Base-by-base conservation (phyloP, 1,140 invertebrate genomes). In the Drosophila ercepeae region DNA sequence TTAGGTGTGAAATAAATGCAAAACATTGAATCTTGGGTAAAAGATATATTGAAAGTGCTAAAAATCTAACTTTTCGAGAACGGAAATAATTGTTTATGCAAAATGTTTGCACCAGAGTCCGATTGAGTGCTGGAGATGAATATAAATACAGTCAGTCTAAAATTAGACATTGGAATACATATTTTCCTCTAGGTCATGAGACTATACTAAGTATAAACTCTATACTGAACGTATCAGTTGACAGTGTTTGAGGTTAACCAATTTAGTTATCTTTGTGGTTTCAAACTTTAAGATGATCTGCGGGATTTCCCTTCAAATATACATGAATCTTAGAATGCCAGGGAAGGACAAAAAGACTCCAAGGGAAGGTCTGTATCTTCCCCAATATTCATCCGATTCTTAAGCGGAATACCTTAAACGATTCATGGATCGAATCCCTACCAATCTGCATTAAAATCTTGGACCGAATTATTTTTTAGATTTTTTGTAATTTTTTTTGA, bases 1-100 rank as follows among this genome's bases (percentile, higher is more conserved):
- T 13, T 86, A 81, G 72, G 81, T 86, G 81, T 59, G 81, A 86
- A 67, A 73, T 81, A 73, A 88, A 86, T 81, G 70, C 45, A 67
- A 63, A 55, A 60, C 68, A 84, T 42, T 19, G 19, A 61, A 64
- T 59, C 39, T 64, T 9, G 25, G 59, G 18, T 14, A 25, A 32
- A 42, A 71, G 60, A 72, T 50, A 63, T 57, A 57, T 34, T 50
- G 42, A 64, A 60, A 44, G 50, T 60, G 60, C 50, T 65, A 69
- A 83, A 70, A 49, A 34, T 46, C 18, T 25, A 57, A 55, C 27
- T 27, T 57, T 73, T 46, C 23, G 36, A 36, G 25, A 75, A 32
- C 78, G 81, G 81, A 84, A 81, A 70, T 51, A 58, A 58, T 59
- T 86, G 81, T 81, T 86, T 86, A 81, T 86, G 61, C 71, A 25